Evolutionary conservation across 92 coral and sea anemone species (phyloP).

Genomic region (Epizoanthus fatuus): DNA sequence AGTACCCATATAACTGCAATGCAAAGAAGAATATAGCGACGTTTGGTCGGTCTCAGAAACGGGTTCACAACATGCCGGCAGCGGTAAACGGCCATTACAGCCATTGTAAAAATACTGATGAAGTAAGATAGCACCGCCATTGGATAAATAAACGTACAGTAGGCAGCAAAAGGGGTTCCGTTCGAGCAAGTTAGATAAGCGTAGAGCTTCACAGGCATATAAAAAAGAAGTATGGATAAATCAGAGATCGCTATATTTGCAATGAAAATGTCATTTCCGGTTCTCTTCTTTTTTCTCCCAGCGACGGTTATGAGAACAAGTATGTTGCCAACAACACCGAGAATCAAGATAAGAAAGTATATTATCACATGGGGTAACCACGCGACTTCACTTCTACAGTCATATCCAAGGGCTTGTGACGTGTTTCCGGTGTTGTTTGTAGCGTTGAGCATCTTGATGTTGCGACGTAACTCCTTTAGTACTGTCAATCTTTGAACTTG

Average conservation of each 20-base stretch:
- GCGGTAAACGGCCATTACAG: slow-evolving; percentile 48
- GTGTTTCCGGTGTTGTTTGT: neutral
- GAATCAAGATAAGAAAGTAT: neutral
- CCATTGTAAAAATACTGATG: slow-evolving; percentile 51
- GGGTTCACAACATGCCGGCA: slow-evolving; percentile 49
- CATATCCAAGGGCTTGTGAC: no score
- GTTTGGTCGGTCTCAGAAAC: slow-evolving; percentile 19
- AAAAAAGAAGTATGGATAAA: neutral
- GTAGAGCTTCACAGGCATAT: slow-evolving; percentile 10
- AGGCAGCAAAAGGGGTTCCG: neutral
- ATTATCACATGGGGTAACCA: neutral
- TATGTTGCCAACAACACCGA: slow-evolving; percentile 22
- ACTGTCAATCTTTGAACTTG: no score
- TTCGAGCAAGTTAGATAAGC: neutral
- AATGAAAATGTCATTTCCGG: slow-evolving; percentile 43
- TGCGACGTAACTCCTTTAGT: no score
- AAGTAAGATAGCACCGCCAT: slow-evolving; percentile 13
- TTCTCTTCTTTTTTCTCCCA: slow-evolving; percentile 31
- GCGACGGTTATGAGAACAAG: slow-evolving; percentile 33
- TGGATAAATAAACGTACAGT: slow-evolving; percentile 39
- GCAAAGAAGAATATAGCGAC: neutral
- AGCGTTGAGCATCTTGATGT: neutral
- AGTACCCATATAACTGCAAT: slow-evolving; percentile 30
- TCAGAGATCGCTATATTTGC: slow-evolving; percentile 48
- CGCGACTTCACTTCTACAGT: neutral